These are phyloP conservation scores for Amblyornis subalaris DNA, from an alignment of 2,113 vertebrate species.

Conservation along the genomic window DNA sequence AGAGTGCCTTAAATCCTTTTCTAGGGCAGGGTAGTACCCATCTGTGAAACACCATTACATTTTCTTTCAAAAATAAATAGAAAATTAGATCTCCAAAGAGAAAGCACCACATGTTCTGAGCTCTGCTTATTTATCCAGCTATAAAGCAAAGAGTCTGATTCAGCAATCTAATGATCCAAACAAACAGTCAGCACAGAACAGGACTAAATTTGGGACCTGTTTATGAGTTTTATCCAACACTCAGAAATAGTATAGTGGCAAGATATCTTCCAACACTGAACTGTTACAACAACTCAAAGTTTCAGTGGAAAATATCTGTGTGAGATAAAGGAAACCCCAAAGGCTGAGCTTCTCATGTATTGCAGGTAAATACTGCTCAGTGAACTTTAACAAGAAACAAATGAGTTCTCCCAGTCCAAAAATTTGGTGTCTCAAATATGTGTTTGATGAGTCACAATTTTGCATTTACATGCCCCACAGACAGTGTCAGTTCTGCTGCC, in stretches of 20 bases:
- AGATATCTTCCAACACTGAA: not conserved
- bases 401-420: not conserved
- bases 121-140: not conserved
- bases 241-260: not conserved
- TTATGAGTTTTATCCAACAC: not conserved
- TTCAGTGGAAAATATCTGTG: not conserved
- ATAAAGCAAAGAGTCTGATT: not conserved
- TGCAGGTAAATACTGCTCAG: not conserved
- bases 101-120: not conserved
- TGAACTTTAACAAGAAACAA: not conserved
- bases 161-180: not conserved
- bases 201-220: not conserved
- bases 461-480: not conserved
- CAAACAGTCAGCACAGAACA: not conserved
- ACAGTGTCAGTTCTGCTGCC: not conserved
- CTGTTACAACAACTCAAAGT: not conserved
- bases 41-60: not conserved
- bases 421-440: not conserved
- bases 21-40: not conserved
- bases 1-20: not conserved
- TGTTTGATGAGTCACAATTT: not conserved
- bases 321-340: not conserved
- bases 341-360: not conserved
- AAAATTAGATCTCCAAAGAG: not conserved
- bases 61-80: not conserved